phyloP scores from a whole-genome alignment of 2,113 vertebrate species.

The human region DNA sequence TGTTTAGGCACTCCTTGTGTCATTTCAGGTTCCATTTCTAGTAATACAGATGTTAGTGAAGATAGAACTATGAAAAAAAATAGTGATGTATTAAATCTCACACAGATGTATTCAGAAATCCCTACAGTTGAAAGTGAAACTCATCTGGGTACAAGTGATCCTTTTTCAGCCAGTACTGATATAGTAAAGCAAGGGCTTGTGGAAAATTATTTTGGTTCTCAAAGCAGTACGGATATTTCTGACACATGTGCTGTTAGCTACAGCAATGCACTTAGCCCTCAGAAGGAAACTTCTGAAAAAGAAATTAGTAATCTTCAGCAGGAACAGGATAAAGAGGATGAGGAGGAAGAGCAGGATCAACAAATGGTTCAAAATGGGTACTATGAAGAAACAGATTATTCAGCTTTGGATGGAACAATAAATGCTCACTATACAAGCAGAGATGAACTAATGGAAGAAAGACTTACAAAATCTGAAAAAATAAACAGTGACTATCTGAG shows the following conservation, averaged over 20 bases:
- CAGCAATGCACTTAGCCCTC: slow-evolving; percentile 80
- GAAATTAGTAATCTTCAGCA: slow-evolving; percentile 82
- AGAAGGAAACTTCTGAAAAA: slow-evolving; percentile 76
- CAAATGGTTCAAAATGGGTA: slow-evolving; percentile 98
- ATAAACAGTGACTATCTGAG: slow-evolving; percentile 76
- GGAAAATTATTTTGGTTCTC: slow-evolving; percentile 97
- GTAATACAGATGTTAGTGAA: slow-evolving; percentile 51
- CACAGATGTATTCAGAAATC: slow-evolving; percentile 67
- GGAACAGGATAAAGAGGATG: slow-evolving; percentile 83
- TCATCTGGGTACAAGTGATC: slow-evolving; percentile 82
- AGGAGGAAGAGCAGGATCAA: slow-evolving; percentile 89
- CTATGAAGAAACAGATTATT: slow-evolving; percentile 92
- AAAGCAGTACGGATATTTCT: slow-evolving; percentile 90
- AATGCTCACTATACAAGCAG: slow-evolving; percentile 77
- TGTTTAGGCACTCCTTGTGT: slow-evolving; percentile 72
- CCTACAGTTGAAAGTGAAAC: slow-evolving; percentile 70
- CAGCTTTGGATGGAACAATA: slow-evolving; percentile 85
- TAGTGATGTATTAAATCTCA: slow-evolving; percentile 60
- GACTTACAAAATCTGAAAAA: slow-evolving; percentile 78
- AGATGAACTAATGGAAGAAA: slow-evolving; percentile 73
- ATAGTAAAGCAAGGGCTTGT: slow-evolving; percentile 95
- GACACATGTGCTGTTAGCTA: slow-evolving; percentile 88
- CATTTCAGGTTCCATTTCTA: slow-evolving; percentile 80
- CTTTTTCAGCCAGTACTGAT: slow-evolving; percentile 91
- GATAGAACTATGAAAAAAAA: slow-evolving; percentile 71